phyloP scores from a whole-genome alignment of 2,888 invertebrate genomes.

The Onthophagus sagittarius region DNA sequence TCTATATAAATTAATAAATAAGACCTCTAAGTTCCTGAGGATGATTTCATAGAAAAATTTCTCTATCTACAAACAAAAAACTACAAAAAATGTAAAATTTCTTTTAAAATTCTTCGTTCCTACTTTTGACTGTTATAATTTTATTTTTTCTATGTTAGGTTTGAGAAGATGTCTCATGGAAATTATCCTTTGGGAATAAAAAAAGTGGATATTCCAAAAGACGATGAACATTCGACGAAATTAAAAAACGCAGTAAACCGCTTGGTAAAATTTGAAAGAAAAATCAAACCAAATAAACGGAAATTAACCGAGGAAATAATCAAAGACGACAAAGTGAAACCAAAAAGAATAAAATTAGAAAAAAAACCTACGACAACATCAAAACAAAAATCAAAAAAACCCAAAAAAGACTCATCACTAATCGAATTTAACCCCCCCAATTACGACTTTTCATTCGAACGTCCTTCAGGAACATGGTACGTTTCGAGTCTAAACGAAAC shows the following conservation, averaged over 20 bases:
- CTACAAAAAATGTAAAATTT: too few species aligned
- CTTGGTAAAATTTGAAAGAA: conserved; percentile 43
- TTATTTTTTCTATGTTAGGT: conserved; percentile 46
- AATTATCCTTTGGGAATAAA: conserved; percentile 66
- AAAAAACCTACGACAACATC: neutral
- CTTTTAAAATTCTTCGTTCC: too few species aligned
- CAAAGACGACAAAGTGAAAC: neutral
- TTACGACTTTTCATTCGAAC: conserved; percentile 36
- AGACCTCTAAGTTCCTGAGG: too few species aligned
- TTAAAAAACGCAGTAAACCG: conserved; percentile 40
- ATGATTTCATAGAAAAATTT: too few species aligned
- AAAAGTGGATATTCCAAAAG: conserved; percentile 46
- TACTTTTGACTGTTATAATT: too few species aligned
- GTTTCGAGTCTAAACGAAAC: conserved; percentile 30
- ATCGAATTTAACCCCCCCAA: conserved; percentile 17
- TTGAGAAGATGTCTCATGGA: conserved; percentile 56
- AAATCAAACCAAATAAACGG: conserved; percentile 38
- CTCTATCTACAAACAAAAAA: too few species aligned
- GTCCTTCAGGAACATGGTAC: conserved; percentile 44
- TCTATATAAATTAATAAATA: too few species aligned
- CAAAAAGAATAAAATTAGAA: neutral
- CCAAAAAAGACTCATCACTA: conserved; percentile 1
- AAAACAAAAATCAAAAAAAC: neutral
- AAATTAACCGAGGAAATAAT: neutral
- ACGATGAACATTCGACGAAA: conserved; percentile 35